Conservation (phyloP, 1,140 invertebrate genomes). For the Melipona quadrifasciata region DNA sequence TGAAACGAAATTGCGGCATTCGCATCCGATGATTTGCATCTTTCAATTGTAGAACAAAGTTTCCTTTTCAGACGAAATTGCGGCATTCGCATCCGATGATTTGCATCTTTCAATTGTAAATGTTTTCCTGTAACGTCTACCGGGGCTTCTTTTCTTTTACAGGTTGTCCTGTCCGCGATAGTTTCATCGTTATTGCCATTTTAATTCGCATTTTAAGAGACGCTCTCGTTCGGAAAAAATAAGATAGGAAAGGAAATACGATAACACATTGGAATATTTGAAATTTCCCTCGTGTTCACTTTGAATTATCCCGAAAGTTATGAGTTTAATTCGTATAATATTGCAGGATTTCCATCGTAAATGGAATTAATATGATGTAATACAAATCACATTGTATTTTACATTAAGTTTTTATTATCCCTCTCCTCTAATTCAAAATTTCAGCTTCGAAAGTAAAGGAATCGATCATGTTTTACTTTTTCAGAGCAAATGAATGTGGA, state of each 20-base stretch:
- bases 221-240: not conserved
- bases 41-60: slow-evolving; percentile 12
- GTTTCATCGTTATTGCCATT: not conserved
- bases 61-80: slow-evolving; percentile 3
- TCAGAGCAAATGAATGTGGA: not conserved
- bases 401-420: not conserved
- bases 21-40: not conserved
- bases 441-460: not conserved
- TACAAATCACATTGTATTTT: not conserved
- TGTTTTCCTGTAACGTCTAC: not conserved
- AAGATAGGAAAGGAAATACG: not conserved
- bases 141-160: not conserved
- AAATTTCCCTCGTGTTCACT: no score
- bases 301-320: not conserved
- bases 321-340: not conserved
- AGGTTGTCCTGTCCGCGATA: not conserved
- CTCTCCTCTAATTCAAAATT: not conserved
- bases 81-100: no score
- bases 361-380: not conserved
- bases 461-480: no score
- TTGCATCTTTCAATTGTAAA: not conserved
- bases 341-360: not conserved
- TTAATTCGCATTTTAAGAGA: not conserved
- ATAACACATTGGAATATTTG: not conserved
- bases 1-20: not conserved